Evolutionary conservation across 2,888 invertebrate genomes (phyloP).

Genomic region (Epinotia demarniana): DNA sequence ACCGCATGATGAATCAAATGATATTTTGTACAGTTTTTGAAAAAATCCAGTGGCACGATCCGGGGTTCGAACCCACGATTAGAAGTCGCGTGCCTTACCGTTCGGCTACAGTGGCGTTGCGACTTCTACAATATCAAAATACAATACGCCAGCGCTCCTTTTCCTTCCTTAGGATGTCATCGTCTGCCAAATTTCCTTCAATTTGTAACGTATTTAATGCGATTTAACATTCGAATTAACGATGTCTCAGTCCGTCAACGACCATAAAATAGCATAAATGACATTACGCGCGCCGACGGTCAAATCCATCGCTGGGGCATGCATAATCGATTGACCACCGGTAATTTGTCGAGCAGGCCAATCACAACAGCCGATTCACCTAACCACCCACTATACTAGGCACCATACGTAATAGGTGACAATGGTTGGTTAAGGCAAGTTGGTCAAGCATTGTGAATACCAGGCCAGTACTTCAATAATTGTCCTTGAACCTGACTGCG

Average conservation of each 20-base stretch:
- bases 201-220: background rate
- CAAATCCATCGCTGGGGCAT: conserved; percentile 49
- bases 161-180: background rate
- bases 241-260: conserved; percentile 8
- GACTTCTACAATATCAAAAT: background rate
- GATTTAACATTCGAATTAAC: background rate
- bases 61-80: too few relatives aligned
- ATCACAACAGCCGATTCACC: background rate
- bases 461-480: conserved; percentile 50
- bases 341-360: conserved; percentile 47
- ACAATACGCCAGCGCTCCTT: background rate
- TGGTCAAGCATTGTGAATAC: background rate
- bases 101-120: too few relatives aligned
- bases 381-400: background rate
- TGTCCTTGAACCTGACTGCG: conserved; percentile 57
- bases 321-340: conserved; percentile 61
- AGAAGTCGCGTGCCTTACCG: too few relatives aligned
- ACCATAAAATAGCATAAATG: conserved; percentile 43
- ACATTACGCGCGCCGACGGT: conserved; percentile 43
- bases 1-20: too few relatives aligned
- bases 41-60: too few relatives aligned
- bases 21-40: too few relatives aligned
- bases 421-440: background rate
- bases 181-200: background rate
- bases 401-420: background rate